phyloP scores from a whole-genome alignment of 2,113 vertebrate species.

The Cercopithecus mona region DNA sequence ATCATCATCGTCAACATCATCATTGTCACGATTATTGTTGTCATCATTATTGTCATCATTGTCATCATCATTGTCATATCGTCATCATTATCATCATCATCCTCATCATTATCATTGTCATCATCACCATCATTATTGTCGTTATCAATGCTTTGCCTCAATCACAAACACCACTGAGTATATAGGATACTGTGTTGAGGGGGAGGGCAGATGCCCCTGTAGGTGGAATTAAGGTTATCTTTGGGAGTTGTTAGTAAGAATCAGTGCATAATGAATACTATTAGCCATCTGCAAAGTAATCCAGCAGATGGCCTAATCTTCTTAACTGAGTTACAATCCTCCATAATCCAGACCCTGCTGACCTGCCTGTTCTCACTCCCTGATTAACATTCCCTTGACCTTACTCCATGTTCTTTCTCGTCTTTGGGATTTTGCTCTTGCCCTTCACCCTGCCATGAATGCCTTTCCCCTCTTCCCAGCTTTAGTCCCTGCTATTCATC shows the following conservation, averaged over 20 bases:
- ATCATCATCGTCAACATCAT: no score
- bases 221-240: neutral
- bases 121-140: no score
- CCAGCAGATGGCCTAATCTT: conserved; percentile 60
- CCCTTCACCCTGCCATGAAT: neutral
- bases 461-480: neutral
- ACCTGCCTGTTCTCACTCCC: neutral
- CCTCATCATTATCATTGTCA: no score
- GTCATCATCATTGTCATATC: no score
- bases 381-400: conserved; percentile 13
- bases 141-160: no score
- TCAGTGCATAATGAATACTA: conserved; percentile 41
- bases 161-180: neutral
- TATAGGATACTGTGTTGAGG: neutral
- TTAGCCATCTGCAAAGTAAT: conserved; percentile 63
- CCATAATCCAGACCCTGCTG: conserved; percentile 12
- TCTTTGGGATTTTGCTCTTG: neutral
- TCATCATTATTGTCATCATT: neutral
- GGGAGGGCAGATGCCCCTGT: neutral
- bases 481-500: neutral
- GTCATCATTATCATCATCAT: no score
- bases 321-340: conserved; percentile 49
- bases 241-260: conserved; percentile 20
- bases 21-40: no score
- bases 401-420: neutral